phyloP scores from a whole-genome alignment of 64 coral and sea anemone species.

The Hydrozoanthus tunicans region DNA sequence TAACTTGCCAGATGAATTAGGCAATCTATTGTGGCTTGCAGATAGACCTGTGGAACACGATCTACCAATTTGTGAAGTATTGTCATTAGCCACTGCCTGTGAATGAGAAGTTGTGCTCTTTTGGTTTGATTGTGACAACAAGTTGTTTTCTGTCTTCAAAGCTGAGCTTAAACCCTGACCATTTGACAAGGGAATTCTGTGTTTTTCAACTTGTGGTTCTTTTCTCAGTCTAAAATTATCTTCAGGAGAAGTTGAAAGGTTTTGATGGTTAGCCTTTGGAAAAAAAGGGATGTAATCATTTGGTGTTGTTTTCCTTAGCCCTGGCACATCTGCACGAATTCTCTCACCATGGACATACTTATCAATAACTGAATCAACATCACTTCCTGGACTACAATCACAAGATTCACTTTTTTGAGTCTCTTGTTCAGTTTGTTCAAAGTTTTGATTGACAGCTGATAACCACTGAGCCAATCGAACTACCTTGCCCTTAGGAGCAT shows the following conservation, averaged over 20 bases:
- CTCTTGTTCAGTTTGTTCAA: slow-evolving; percentile 59
- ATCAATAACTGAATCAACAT: slow-evolving; percentile 18
- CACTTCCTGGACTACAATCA: neutral
- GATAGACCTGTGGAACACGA: neutral
- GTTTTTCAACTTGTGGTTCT: neutral
- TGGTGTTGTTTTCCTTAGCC: neutral
- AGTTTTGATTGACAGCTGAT: slow-evolving; percentile 50
- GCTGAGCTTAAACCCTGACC: neutral
- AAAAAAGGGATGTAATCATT: slow-evolving; percentile 4
- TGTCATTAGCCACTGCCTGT: neutral
- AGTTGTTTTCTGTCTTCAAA: neutral
- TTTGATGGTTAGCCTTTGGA: neutral
- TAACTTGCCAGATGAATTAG: neutral
- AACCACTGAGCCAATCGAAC: slow-evolving; percentile 44
- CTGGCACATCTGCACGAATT: neutral
- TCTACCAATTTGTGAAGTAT: neutral
- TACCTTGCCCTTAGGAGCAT: neutral
- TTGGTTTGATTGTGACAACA: neutral
- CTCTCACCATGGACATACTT: slow-evolving; percentile 23
- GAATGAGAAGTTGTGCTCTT: slow-evolving; percentile 5
- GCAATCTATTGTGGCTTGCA: neutral
- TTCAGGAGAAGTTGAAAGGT: neutral
- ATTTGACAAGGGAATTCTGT: neutral
- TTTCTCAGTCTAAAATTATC: neutral
- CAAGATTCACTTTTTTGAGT: slow-evolving; percentile 36